These are phyloP conservation scores for Meliscaeva auricollis DNA, from an alignment of 2,888 invertebrate genomes.

Conservation along the genomic window DNA sequence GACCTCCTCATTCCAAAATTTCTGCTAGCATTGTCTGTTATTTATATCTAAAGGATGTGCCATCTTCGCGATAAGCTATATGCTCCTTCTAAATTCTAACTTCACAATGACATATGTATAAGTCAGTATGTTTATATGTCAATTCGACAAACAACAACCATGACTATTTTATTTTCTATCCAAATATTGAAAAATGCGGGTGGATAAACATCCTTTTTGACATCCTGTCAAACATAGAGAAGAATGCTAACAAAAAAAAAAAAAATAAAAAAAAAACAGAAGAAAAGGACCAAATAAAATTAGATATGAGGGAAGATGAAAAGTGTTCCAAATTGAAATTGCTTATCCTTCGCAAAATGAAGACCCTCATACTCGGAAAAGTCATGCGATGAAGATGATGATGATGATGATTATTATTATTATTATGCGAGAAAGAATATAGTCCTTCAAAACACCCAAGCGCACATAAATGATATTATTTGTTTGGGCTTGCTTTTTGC, in stretches of 20 bases:
- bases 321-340: constrained; percentile 61
- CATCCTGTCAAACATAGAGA: constrained; percentile 49
- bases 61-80: constrained; percentile 17
- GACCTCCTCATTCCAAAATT: neutral
- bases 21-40: constrained; percentile 8
- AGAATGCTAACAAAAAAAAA: too few species aligned
- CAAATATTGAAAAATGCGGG: constrained; percentile 66
- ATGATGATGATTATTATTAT: constrained; percentile 40
- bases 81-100: neutral
- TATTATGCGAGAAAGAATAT: constrained; percentile 30
- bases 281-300: neutral
- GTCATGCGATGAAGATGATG: constrained; percentile 48
- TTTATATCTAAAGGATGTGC: constrained; percentile 11
- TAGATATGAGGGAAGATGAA: constrained; percentile 21
- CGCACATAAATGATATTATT: constrained; percentile 67
- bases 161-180: constrained; percentile 54
- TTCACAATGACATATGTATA: neutral
- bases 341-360: constrained; percentile 41
- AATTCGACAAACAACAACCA: constrained; percentile 43
- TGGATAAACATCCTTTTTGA: constrained; percentile 64
- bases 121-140: constrained; percentile 17
- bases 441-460: constrained; percentile 55
- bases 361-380: constrained; percentile 13
- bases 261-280: too few species aligned
- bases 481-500: constrained; percentile 41